Evolutionary conservation across 2,888 invertebrate genomes (phyloP).

Genomic region (Drosophila anomelani): DNA sequence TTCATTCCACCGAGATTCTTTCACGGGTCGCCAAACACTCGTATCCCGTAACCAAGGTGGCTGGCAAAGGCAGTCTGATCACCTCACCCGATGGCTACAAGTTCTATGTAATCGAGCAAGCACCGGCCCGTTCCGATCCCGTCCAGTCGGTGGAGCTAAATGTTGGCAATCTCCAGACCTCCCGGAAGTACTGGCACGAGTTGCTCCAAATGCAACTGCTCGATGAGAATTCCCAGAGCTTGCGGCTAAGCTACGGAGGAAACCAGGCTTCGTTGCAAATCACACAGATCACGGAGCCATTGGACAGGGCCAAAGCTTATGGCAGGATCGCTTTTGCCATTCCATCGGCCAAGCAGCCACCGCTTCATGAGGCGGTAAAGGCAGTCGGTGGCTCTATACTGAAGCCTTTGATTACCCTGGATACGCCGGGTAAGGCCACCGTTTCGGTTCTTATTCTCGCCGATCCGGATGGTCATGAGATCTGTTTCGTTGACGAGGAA

Average conservation of each 20-base stretch:
- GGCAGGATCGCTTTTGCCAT: constrained; percentile 98
- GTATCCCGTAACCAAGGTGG: constrained; percentile 90
- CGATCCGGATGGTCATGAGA: constrained; percentile 99
- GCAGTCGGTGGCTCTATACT: constrained; percentile 90
- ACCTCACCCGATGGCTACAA: constrained; percentile 97
- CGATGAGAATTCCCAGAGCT: constrained; percentile 87
- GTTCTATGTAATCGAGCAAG: constrained; percentile 91
- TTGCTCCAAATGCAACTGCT: constrained; percentile 90
- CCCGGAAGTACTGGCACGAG: constrained; percentile 93
- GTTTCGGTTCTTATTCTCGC: constrained; percentile 98
- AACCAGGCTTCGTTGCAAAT: constrained; percentile 92
- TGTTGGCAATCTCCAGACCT: constrained; percentile 90
- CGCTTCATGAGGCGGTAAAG: constrained; percentile 90
- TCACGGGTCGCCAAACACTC: constrained; percentile 89
- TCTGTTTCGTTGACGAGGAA: constrained; percentile 99
- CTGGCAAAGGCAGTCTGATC: constrained; percentile 87
- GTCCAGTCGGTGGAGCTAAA: constrained; percentile 92
- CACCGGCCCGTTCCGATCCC: constrained; percentile 89
- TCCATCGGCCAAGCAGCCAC: constrained; percentile 91
- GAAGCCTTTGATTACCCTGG: constrained; percentile 95
- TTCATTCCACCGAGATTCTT: constrained; percentile 91
- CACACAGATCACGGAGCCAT: constrained; percentile 81
- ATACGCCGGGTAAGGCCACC: constrained; percentile 98
- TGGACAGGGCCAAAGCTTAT: constrained; percentile 95
- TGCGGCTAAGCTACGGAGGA: constrained; percentile 89